These are phyloP conservation scores for Deroptyus accipitrinus DNA, from an alignment of 2,113 vertebrate genomes.

Conservation along the genomic window DNA sequence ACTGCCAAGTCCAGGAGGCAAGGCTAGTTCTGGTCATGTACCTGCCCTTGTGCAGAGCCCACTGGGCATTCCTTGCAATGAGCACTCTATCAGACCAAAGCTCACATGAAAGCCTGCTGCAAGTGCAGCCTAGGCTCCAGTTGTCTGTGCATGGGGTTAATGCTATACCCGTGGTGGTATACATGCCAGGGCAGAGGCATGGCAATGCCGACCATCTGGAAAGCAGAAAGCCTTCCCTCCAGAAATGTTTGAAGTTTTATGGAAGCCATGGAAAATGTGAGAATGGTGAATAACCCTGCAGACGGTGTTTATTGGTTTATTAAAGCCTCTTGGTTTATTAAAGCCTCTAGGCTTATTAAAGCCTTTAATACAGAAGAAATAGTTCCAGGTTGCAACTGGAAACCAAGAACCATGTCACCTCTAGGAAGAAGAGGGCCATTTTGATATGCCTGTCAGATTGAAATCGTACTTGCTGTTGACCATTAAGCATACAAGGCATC, in stretches of 20 bases:
- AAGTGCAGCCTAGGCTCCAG: background rate
- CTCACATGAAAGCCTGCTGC: background rate
- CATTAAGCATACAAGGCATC: background rate
- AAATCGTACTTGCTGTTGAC: background rate
- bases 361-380: background rate
- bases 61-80: background rate
- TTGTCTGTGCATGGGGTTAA: background rate
- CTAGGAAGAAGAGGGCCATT: background rate
- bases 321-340: background rate
- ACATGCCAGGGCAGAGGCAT: background rate
- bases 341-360: background rate
- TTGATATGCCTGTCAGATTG: background rate
- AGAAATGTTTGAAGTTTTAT: background rate
- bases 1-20: background rate
- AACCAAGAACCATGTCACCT: background rate
- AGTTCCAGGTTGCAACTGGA: background rate
- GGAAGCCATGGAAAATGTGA: background rate
- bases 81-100: background rate
- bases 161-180: rapidly evolving
- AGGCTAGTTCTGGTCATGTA: background rate
- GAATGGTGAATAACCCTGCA: background rate
- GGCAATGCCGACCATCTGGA: background rate
- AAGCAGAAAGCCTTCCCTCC: background rate
- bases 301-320: background rate
- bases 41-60: background rate